Percentiles rank a stretch among this genome's conserved stretches.
phyloP scores from a whole-genome alignment of 2,888 invertebrate genomes.

The Gandaritis pyraliata region DNA sequence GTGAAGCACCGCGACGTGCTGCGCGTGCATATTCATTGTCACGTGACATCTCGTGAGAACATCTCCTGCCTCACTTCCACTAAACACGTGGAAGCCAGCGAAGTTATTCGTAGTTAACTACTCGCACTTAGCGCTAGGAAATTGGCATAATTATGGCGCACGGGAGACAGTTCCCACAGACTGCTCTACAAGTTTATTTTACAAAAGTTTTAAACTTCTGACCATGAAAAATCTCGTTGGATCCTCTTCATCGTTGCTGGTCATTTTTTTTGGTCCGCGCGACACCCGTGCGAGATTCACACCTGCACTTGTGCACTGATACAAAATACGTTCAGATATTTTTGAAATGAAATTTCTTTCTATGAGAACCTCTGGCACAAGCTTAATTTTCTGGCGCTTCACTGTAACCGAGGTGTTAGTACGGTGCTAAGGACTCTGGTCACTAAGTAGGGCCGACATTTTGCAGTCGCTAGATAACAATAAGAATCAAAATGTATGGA shows the following conservation, averaged over 20 bases:
- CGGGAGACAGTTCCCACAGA: background rate
- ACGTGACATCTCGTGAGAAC: slow-evolving; percentile 32
- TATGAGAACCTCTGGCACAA: background rate
- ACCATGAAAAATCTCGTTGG: no score
- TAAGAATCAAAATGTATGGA: no score
- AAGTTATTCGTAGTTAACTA: slow-evolving; percentile 24
- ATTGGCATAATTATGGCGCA: slow-evolving; percentile 17
- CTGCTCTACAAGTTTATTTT: background rate
- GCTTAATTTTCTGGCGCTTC: no score
- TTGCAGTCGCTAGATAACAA: no score
- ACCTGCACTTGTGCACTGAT: slow-evolving; percentile 24
- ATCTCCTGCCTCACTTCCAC: slow-evolving; percentile 1
- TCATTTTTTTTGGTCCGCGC: slow-evolving; percentile 1
- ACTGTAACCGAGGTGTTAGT: no score
- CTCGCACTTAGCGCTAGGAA: slow-evolving; percentile 12
- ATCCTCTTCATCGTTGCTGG: no score
- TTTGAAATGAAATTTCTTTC: slow-evolving; percentile 9
- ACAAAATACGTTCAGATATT: slow-evolving; percentile 24
- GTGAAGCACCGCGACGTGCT: slow-evolving; percentile 14
- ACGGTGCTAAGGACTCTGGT: no score
- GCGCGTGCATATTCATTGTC: slow-evolving; percentile 25
- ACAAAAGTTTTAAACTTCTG: no score
- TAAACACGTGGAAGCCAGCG: slow-evolving; percentile 9
- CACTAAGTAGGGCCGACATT: no score
- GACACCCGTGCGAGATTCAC: slow-evolving; percentile 9